phyloP scores from a whole-genome alignment of 2,888 invertebrate genomes.

The Eupithecia tripunctaria region DNA sequence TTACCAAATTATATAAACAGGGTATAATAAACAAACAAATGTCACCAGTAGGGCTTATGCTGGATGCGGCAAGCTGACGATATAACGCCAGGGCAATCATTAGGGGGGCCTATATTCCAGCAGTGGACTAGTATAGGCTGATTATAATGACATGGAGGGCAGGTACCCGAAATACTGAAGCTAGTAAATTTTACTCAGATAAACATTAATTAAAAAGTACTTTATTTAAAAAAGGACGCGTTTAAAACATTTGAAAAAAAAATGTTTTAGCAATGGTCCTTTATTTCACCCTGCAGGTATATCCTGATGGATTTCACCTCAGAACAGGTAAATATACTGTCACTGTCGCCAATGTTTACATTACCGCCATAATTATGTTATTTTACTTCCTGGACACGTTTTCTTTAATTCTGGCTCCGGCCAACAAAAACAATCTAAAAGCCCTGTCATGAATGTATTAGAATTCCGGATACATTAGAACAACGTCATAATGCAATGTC shows the following conservation, averaged over 20 bases:
- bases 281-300: background rate
- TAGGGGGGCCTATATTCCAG: too few species aligned
- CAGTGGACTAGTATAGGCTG: too few species aligned
- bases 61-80: too few species aligned
- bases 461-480: conserved; percentile 35
- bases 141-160: too few species aligned
- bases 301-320: background rate
- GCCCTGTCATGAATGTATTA: conserved; percentile 20
- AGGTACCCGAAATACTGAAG: background rate
- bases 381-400: background rate
- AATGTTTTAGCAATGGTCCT: background rate
- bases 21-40: too few species aligned
- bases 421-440: background rate
- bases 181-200: background rate
- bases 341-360: background rate
- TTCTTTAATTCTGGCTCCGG: background rate
- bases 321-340: background rate
- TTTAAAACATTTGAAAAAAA: background rate
- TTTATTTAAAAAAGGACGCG: too few species aligned
- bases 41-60: too few species aligned
- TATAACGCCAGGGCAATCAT: too few species aligned
- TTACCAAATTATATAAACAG: too few species aligned
- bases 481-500: conserved; percentile 29
- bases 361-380: background rate
- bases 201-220: too few species aligned